These are phyloP conservation scores for Styela clava DNA, from an alignment of 23 tunicate species.

Conservation along the genomic window DNA sequence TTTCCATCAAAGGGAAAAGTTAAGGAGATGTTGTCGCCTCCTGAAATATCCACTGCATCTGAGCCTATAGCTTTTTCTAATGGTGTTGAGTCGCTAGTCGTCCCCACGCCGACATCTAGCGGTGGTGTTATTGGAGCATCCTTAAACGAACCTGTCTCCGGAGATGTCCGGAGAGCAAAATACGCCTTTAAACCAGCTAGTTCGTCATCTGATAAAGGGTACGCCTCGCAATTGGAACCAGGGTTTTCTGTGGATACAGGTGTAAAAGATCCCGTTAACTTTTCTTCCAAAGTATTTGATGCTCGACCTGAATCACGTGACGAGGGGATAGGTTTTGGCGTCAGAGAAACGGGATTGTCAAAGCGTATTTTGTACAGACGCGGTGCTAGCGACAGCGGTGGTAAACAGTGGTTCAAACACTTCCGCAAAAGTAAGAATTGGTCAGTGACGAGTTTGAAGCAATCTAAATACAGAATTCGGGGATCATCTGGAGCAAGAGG, in stretches of 20 bases:
- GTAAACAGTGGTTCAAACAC: constrained; percentile 7
- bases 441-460: constrained; percentile 19
- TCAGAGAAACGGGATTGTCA: not conserved
- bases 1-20: not conserved
- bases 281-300: not conserved
- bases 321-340: not conserved
- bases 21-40: not conserved
- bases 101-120: constrained; percentile 27
- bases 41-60: not conserved
- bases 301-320: not conserved
- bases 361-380: constrained; percentile 15
- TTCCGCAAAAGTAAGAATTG: constrained; percentile 29
- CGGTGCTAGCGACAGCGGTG: constrained; percentile 3
- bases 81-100: constrained; percentile 13
- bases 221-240: not conserved
- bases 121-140: constrained; percentile 22
- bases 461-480: constrained; percentile 12
- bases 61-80: not conserved
- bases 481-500: not conserved
- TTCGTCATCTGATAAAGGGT: constrained; percentile 11
- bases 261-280: not conserved
- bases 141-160: not conserved
- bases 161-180: not conserved
- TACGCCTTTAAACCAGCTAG: not conserved
- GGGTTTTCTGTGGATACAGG: not conserved